Evolutionary conservation across 2,888 invertebrate genomes (phyloP), one percentile per base, ranked within the genome.

Genomic region (Choreutis nemorana): DNA sequence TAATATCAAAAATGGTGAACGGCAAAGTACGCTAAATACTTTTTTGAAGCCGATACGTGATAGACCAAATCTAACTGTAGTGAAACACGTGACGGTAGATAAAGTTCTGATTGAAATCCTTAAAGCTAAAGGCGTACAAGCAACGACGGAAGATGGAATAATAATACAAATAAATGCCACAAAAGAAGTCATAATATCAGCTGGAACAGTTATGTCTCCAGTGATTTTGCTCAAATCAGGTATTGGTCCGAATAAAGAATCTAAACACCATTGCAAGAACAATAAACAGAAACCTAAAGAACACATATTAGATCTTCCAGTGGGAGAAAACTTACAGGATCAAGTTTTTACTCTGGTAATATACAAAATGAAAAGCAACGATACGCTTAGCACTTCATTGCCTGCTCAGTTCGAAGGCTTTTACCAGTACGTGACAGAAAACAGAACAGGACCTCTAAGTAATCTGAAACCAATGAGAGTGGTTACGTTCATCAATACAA

Each of bases 151-250:
- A 6, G 35, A 46, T 2, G 34, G n/a, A n/a, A n/a, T 33, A 6
- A 32, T 31, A 11, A 26, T 37, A 14, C 22, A 35, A 1, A 56
- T 57, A 5, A 39, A 42, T 14, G 81, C 81, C 8, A 55, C 63
- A 21, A 77, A 70, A 36, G 81, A 79, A 36, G 64, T 85, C 2
- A 81, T 84, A 33, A 44, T 84, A 10, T 67, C 79, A 13, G 82
- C 78, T 4, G 84, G 85, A 2, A 70, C 84, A 4, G 77, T 86
- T 40, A 84, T 84, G 50, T 70, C 82, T 10, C 81, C 84, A 0
- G 83, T 84, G 41, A 47, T 85, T 7, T 55, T 85, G n/a, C 71
- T 83, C 77, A 47, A 84, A 23, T 83, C 83, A 7, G 84, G 84
- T 1, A 57, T 83, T 6, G 70, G 70, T 6, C 71, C 63, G 2